Conservation (phyloP, 2,888 invertebrate genomes). For the Creontiades dilutus region DNA sequence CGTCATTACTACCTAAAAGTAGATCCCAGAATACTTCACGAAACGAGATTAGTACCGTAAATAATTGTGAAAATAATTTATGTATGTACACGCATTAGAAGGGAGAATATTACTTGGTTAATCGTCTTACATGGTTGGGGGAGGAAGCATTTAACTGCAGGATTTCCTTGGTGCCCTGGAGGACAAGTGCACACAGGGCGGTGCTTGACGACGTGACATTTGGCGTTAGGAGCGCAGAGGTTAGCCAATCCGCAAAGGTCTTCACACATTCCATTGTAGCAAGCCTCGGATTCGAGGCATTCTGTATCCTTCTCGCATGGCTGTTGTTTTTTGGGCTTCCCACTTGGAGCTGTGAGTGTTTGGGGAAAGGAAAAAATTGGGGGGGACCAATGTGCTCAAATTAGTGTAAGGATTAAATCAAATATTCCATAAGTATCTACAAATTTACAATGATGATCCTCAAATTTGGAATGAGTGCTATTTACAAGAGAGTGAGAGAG, state of each 20-base stretch:
- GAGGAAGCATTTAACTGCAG: conserved; percentile 88
- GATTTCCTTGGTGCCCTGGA: conserved; percentile 89
- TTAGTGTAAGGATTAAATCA: conserved; percentile 70
- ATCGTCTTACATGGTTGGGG: conserved; percentile 86
- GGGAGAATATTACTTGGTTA: conserved; percentile 62
- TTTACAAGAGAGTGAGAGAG: conserved; percentile 50
- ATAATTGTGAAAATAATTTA: conserved; percentile 34
- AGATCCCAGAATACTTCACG: conserved; percentile 19
- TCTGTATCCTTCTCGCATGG: conserved; percentile 83
- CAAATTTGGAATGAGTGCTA: conserved; percentile 43
- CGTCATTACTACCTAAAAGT: too few species aligned
- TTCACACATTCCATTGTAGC: conserved; percentile 83
- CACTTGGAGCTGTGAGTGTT: conserved; percentile 75
- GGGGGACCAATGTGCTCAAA: conserved; percentile 58
- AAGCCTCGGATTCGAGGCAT: conserved; percentile 83
- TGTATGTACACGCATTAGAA: conserved; percentile 59
- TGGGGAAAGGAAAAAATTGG: conserved; percentile 61
- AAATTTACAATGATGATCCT: conserved; percentile 73
- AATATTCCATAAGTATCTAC: conserved; percentile 62
- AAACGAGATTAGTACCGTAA: conserved; percentile 43
- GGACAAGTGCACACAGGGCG: conserved; percentile 88
- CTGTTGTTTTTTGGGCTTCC: conserved; percentile 76
- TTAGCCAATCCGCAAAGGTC: conserved; percentile 81
- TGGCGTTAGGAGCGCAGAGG: conserved; percentile 78
- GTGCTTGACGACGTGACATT: conserved; percentile 85